Conservation (phyloP, 2,888 invertebrate species). For the Neocrepidodera transversa region DNA sequence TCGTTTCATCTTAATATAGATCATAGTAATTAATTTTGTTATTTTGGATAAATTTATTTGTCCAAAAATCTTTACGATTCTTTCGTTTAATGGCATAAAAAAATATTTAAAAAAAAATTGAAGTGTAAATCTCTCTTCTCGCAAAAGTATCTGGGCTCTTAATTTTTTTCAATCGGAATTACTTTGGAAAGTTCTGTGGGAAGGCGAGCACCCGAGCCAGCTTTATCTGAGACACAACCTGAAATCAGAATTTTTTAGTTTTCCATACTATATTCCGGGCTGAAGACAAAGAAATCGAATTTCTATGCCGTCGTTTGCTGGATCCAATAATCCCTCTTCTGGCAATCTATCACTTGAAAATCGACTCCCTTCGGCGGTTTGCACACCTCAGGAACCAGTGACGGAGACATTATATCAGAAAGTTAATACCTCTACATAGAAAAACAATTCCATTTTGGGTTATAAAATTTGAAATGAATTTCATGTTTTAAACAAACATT, state of each 20-base stretch:
- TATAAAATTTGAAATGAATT: too few species aligned
- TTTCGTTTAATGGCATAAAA: too few species aligned
- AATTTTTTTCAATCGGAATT: slow-evolving; percentile 3
- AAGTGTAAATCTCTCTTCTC: background rate
- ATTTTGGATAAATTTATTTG: too few species aligned
- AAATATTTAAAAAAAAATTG: background rate
- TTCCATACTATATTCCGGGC: slow-evolving; percentile 6
- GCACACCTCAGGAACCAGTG: slow-evolving; percentile 11
- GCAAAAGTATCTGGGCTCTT: background rate
- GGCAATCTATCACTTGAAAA: slow-evolving; percentile 47
- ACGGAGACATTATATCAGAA: background rate
- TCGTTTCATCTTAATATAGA: too few species aligned
- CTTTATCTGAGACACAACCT: slow-evolving; percentile 6
- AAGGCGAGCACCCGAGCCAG: background rate
- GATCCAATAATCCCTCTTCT: slow-evolving; percentile 57
- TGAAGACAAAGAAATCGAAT: slow-evolving; percentile 55
- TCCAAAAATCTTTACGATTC: too few species aligned
- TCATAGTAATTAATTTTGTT: too few species aligned
- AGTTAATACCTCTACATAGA: background rate
- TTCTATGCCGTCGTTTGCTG: slow-evolving; percentile 49
- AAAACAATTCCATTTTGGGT: too few species aligned
- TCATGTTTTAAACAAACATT: too few species aligned
- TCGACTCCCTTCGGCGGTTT: slow-evolving; percentile 16
- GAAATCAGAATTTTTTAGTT: slow-evolving; percentile 22
- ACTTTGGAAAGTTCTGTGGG: slow-evolving; percentile 7